Conservation (phyloP, 2,113 vertebrate genomes). For the Chionis minor region DNA sequence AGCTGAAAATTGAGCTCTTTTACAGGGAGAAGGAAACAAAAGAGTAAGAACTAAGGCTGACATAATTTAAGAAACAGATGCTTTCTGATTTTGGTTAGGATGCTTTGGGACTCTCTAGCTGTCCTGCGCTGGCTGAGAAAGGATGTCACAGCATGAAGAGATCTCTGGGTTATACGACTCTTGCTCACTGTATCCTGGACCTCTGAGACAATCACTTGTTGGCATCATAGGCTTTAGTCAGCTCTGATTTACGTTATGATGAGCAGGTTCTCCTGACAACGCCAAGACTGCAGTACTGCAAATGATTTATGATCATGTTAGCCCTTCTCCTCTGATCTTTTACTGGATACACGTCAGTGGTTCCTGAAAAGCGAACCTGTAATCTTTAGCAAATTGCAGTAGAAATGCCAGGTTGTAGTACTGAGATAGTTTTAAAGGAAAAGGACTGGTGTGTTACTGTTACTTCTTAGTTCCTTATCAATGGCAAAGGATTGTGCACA, state of each 20-base stretch:
- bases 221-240: not conserved
- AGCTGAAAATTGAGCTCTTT: not conserved
- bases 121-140: not conserved
- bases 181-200: not conserved
- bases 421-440: not conserved
- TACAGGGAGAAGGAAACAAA: not conserved
- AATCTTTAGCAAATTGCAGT: not conserved
- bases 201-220: not conserved
- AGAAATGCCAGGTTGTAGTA: not conserved
- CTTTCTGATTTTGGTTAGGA: not conserved
- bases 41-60: not conserved
- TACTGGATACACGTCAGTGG: not conserved
- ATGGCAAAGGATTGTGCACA: not conserved
- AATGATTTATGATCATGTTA: not conserved
- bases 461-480: not conserved
- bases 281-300: not conserved
- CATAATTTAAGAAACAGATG: not conserved
- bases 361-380: not conserved
- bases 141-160: not conserved
- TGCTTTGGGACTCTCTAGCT: not conserved
- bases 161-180: not conserved
- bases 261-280: not conserved
- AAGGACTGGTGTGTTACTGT: not conserved
- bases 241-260: not conserved
- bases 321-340: not conserved